phyloP scores from a whole-genome alignment of 2,888 invertebrate species.

The Drosophila antonietae region DNA sequence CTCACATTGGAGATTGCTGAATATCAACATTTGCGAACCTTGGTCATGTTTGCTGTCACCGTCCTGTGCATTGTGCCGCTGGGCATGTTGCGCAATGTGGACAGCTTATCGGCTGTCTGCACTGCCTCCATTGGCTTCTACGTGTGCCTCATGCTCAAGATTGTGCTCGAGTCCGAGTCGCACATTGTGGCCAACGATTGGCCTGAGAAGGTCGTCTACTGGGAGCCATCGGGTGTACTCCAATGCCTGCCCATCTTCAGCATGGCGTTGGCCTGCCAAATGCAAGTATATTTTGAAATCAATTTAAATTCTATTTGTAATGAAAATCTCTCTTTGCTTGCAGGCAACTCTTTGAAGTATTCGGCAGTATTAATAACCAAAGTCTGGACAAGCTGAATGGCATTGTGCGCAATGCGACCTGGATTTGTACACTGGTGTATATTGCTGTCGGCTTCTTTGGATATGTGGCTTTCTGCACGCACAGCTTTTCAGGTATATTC shows the following conservation, averaged over 20 bases:
- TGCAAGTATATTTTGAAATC: constrained; percentile 86
- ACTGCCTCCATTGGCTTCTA: constrained; percentile 97
- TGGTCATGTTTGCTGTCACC: constrained; percentile 89
- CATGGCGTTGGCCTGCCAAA: constrained; percentile 98
- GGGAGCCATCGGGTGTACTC: constrained; percentile 93
- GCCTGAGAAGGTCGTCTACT: constrained; percentile 89
- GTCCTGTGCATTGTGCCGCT: constrained; percentile 94
- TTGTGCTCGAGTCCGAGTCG: constrained; percentile 91
- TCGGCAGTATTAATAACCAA: constrained; percentile 94
- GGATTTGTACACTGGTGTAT: constrained; percentile 95
- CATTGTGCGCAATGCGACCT: constrained; percentile 94
- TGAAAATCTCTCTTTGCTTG: constrained; percentile 41
- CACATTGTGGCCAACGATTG: constrained; percentile 91
- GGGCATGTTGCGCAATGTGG: constrained; percentile 94
- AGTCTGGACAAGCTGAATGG: constrained; percentile 95
- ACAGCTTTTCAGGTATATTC: constrained; percentile 88
- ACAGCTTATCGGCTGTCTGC: constrained; percentile 94
- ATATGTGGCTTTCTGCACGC: constrained; percentile 92
- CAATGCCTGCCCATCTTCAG: constrained; percentile 98
- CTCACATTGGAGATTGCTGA: constrained; percentile 88
- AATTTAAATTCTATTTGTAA: not conserved
- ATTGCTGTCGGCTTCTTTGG: constrained; percentile 97
- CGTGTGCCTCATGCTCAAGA: constrained; percentile 93
- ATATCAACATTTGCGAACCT: constrained; percentile 88
- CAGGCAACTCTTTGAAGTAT: constrained; percentile 96